Conservation (phyloP, 2,888 invertebrate species). For the Tipula helvola region DNA sequence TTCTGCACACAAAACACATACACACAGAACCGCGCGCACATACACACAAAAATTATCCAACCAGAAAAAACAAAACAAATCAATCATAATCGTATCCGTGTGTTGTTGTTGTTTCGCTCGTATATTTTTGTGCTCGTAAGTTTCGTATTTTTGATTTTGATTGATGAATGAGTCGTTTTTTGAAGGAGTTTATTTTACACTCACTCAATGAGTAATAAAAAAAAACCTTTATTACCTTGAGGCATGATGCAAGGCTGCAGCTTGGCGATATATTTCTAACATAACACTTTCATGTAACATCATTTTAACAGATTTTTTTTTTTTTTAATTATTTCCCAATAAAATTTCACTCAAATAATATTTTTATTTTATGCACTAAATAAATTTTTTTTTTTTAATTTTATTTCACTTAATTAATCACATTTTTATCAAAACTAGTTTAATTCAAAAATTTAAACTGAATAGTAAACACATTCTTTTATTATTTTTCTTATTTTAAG, state of each 20-base stretch:
- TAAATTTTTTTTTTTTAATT: background rate
- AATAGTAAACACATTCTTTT: background rate
- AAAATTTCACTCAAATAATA: background rate
- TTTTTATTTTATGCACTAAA: background rate
- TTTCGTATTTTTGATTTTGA: background rate
- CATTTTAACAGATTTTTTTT: conserved; percentile 24
- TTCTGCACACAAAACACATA: background rate
- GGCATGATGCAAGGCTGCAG: conserved; percentile 24
- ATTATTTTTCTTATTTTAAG: background rate
- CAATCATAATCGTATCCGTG: background rate
- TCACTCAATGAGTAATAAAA: background rate
- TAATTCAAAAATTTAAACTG: background rate
- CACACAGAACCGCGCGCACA: background rate
- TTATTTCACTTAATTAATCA: background rate
- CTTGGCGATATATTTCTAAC: conserved; percentile 38
- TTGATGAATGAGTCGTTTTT: background rate
- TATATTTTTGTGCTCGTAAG: background rate
- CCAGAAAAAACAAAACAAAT: conserved; percentile 4
- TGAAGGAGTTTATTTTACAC: background rate
- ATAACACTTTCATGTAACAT: conserved; percentile 39
- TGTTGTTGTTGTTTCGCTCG: background rate
- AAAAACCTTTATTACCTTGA: conserved; percentile 28
- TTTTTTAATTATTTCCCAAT: background rate
- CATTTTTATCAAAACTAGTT: background rate
- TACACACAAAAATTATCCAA: background rate